Evolutionary conservation across 2,113 vertebrate species (phyloP), one percentile per base, ranked within the genome.

Genomic region (Ageneiosus marmoratus): DNA sequence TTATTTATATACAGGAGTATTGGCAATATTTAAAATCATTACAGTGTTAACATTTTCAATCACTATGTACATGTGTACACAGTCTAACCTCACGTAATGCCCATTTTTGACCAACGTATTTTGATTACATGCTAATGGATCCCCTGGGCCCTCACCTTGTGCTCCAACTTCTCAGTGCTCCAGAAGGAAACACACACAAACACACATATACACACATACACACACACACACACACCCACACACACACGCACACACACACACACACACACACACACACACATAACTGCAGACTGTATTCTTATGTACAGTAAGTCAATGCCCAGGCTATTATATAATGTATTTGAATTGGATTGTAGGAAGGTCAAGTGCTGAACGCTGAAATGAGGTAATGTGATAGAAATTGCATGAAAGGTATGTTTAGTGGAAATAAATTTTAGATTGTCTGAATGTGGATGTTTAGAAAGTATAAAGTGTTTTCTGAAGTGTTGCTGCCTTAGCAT

Each of bases 401-500:
- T 78, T 77, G 74, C 41, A 9, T 74, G 77, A 46, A 74, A 56
- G 20, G 9, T 46, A 27, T 32, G 10, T 78, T 83, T 55, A n/a
- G 24, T 5, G 2, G 10, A 77, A 77, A 69, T 56, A 5, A 46
- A 80, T 82, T 50, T 53, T 77, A 29, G 27, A 15, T 75, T 41
- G 56, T 65, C 46, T n/a, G 20, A 72, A 32, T 85, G 34, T 53
- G 32, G 67, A 79, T 82, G 58, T 86, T 86, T 79, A 79, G 16
- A 65, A 56, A 65, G 13, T 13, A 10, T 50, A 48, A 77, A 81
- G 53, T 77, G 72, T 67, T 80, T 80, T 75, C 69, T 65, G 48
- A 84, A 84, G 72, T 75, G 60, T 34, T 84, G 20, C 67, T 63
- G 55, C 50, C 15, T 27, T 63, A 58, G 44, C 50, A 65, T 56